These are phyloP conservation scores for Hypena proboscidalis DNA, from an alignment of 2,888 invertebrate genomes.

Conservation along the genomic window DNA sequence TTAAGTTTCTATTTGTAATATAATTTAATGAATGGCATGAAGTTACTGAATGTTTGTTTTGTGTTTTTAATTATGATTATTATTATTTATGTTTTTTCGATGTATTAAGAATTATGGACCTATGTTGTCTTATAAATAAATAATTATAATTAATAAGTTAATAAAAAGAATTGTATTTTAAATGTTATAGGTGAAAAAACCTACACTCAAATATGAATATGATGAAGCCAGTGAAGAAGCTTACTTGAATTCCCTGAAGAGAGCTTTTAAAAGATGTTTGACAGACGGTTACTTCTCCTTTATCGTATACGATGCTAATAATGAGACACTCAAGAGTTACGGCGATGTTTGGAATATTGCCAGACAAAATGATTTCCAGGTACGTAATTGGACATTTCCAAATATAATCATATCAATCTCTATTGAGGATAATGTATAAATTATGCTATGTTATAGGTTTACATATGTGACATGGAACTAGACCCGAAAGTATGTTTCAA, in stretches of 20 bases:
- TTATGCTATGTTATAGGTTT: slow-evolving; percentile 87
- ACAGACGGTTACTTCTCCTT: slow-evolving; percentile 96
- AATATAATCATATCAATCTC: not conserved
- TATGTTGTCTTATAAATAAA: slow-evolving; percentile 2
- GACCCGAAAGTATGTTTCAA: slow-evolving; percentile 92
- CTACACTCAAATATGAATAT: slow-evolving; percentile 95
- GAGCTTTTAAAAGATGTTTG: slow-evolving; percentile 95
- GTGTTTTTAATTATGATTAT: no score
- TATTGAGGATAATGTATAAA: not conserved
- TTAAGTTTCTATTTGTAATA: no score
- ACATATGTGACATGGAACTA: slow-evolving; percentile 94
- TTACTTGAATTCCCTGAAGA: slow-evolving; percentile 92
- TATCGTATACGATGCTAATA: slow-evolving; percentile 96
- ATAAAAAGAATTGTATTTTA: no score
- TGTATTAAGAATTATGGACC: no score
- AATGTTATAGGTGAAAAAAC: slow-evolving; percentile 80
- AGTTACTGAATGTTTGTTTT: no score
- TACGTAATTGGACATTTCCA: slow-evolving; percentile 55
- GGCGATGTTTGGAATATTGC: slow-evolving; percentile 96
- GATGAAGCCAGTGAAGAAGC: slow-evolving; percentile 93
- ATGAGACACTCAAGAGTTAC: slow-evolving; percentile 92
- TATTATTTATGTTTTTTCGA: no score
- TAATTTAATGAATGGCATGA: no score
- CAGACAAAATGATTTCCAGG: slow-evolving; percentile 94
- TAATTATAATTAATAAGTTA: slow-evolving; percentile 7